Base-by-base conservation (phyloP, 2,797 vertebrate species). In the Balearica regulorum region DNA sequence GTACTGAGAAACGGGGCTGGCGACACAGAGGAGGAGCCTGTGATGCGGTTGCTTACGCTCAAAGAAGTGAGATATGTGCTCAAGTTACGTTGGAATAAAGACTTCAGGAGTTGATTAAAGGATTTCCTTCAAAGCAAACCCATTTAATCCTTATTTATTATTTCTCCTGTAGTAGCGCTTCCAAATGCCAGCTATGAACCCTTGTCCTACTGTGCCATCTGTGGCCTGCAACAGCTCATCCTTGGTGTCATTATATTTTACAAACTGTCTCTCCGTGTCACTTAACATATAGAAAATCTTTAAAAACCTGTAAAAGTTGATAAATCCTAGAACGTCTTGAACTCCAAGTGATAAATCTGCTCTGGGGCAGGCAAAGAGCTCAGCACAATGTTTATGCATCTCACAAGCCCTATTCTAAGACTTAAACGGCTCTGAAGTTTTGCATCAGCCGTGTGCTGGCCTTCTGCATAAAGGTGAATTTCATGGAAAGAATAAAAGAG, bases 401-500 rank as follows among this genome's bases (percentile, higher is more conserved):
- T 96, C 88, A 5, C 69, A 85, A 92, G 90, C 61, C 83, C 78
- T 35, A 25, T 75, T 73, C 51, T 13, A 46, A 85, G 80, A 73
- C 88, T 96, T 77, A 87, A 94, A 83, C n/a, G 96, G 75, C 90
- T 89, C 89, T 87, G 41, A n/a, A 83, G 92, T 95, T 96, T 54
- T 87, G 87, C 90, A 85, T 35, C 84, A 69, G 96, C 87, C 90
- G 83, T 28, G 39, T 44, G 89, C 71, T 26, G 90, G 83, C 93
- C 72, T 60, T 70, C 66, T 51, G 78, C 90, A 16, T 28, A 46
- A 94, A 95, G 93, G 93, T 97, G 95, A 92, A 95, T 94, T 94
- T 92, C 95, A 91, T 83, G 75, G 90, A 87, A 93, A 92, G 96
- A 93, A 94, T 78, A 94, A 89, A 95, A 85, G 94, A 83, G 81